These are phyloP conservation scores for Enteromius thamalakanensis DNA, from an alignment of 2,797 vertebrate genomes.

Conservation along the genomic window DNA sequence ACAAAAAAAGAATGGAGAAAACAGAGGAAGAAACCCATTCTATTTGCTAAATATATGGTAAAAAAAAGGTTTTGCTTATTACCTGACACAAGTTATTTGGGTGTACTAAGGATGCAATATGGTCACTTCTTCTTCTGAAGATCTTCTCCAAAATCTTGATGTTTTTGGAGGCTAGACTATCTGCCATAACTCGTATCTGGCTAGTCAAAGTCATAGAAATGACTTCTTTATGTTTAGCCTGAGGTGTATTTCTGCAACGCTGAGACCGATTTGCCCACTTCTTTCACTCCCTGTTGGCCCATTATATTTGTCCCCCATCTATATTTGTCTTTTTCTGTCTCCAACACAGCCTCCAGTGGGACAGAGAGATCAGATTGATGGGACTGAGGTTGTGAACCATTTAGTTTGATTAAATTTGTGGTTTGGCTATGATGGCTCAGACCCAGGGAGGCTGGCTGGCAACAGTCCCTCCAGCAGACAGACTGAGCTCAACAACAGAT, in stretches of 20 bases:
- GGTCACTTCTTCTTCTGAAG: neutral
- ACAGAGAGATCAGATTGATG: constrained; percentile 36
- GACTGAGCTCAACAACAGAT: constrained; percentile 68
- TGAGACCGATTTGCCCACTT: constrained; percentile 16
- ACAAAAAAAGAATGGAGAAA: neutral
- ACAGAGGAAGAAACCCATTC: neutral
- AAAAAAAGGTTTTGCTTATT: constrained; percentile 37
- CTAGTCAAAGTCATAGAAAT: constrained; percentile 4
- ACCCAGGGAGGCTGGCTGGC: constrained; percentile 65
- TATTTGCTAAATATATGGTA: constrained; percentile 50
- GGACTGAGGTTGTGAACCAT: constrained; percentile 52
- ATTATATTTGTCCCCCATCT: constrained; percentile 23
- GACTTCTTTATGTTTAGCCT: constrained; percentile 1
- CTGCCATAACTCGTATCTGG: constrained; percentile 35
- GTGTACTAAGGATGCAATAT: neutral
- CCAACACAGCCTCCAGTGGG: constrained; percentile 33
- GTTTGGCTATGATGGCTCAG: constrained; percentile 53
- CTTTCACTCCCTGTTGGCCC: constrained; percentile 31
- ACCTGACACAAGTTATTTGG: neutral
- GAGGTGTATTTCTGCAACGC: constrained; percentile 28
- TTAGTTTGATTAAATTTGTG: constrained; percentile 55
- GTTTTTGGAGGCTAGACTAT: constrained; percentile 15
- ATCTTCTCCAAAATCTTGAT: neutral
- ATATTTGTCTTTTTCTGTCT: constrained; percentile 23
- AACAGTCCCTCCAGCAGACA: constrained; percentile 68